Evolutionary conservation across 35 echinoderm and acorn worm genomes (phyloP).

Genomic region (Apostichopus californicus): DNA sequence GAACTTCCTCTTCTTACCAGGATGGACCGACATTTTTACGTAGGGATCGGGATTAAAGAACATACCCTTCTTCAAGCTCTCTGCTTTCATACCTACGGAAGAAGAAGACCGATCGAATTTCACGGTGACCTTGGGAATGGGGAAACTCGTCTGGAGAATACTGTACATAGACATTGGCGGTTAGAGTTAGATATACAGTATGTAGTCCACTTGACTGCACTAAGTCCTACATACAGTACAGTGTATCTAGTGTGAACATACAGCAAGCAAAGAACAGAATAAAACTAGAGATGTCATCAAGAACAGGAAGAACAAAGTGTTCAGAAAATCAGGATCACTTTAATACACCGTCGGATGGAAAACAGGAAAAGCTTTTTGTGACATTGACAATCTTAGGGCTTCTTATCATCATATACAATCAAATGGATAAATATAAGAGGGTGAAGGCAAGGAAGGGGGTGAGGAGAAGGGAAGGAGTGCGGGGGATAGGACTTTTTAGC

Average conservation of each 20-base stretch:
- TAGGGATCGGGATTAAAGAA: conserved; percentile 99
- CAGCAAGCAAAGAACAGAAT: background rate
- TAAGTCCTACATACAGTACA: background rate
- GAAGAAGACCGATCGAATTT: background rate
- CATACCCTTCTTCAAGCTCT: conserved; percentile 95
- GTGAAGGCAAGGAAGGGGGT: no score
- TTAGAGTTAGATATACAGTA: background rate
- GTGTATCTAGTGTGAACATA: background rate
- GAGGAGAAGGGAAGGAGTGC: no score
- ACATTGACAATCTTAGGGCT: no score
- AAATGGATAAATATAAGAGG: no score
- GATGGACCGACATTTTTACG: conserved; percentile 89
- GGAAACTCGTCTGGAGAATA: background rate
- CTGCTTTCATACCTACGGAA: conserved; percentile 81
- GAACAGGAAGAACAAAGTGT: background rate
- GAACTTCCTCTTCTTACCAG: conserved; percentile 49
- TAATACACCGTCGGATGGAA: no score
- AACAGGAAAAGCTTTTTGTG: no score
- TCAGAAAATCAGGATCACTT: no score
- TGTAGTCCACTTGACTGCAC: no score
- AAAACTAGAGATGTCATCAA: background rate
- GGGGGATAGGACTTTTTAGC: no score
- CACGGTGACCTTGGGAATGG: background rate
- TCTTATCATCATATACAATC: no score
- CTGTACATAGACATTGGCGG: background rate